Conservation (phyloP, 2,113 vertebrate species). For the Lates calcarifer region DNA sequence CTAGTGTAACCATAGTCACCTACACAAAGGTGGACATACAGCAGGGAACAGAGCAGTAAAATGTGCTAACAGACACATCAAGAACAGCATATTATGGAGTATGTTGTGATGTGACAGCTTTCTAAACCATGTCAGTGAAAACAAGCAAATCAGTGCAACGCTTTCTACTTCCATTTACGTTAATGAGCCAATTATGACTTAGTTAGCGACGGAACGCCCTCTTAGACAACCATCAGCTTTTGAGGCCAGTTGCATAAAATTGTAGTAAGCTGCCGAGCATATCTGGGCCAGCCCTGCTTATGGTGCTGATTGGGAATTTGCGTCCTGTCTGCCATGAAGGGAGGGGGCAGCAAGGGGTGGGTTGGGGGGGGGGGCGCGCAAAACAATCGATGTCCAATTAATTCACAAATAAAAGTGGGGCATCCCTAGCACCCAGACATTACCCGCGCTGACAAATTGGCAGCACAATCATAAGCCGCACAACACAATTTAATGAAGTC, state of each 20-base stretch:
- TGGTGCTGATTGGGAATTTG: conserved; percentile 50
- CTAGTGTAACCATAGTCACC: neutral
- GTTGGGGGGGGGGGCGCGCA: conserved; percentile 43
- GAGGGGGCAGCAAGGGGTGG: too few relatives aligned
- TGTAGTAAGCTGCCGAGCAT: conserved; percentile 10
- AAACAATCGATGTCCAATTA: conserved; percentile 81
- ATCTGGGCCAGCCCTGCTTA: conserved; percentile 45
- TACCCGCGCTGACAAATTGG: conserved; percentile 89
- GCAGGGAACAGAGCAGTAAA: neutral
- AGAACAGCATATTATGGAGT: neutral
- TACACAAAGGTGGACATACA: neutral
- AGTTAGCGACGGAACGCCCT: conserved; percentile 6
- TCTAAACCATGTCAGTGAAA: conserved; percentile 10
- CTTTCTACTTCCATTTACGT: neutral
- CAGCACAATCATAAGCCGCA: conserved; percentile 87
- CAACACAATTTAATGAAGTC: conserved; percentile 90
- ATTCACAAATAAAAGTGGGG: conserved; percentile 85
- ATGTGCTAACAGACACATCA: neutral
- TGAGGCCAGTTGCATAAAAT: conserved; percentile 40
- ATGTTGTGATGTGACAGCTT: neutral
- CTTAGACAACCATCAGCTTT: conserved; percentile 9
- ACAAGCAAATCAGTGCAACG: conserved; percentile 13
- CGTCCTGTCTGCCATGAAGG: conserved; percentile 33
- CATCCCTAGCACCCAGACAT: conserved; percentile 81
- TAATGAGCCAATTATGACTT: conserved; percentile 27